Evolutionary conservation across 2,888 invertebrate genomes (phyloP), one percentile per base, ranked within the genome.

Genomic region (Drosophila anomelani): DNA sequence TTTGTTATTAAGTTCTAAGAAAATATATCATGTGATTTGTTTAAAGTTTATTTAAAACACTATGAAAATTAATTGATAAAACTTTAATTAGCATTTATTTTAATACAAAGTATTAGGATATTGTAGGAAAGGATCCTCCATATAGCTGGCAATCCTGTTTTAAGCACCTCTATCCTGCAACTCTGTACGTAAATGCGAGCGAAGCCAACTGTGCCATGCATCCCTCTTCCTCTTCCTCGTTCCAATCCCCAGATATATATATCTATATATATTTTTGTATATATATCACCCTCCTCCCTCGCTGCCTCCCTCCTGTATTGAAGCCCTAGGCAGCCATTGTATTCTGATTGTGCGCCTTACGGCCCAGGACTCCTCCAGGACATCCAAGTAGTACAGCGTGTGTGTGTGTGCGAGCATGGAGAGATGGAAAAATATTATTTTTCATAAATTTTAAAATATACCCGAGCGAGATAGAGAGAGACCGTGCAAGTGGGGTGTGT

Each of bases 391-490:
- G 23, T 20, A 10, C 47, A 26, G 29, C 26, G 34, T 43, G 13
- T 56, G 46, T 55, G 53, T 59, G 62, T 75, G 60, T 73, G 67
- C 61, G 71, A 76, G 81, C 79, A 77, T 76, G 68, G 67, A 69
- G 66, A 81, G 74, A 81, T 81, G 85, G 79, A 86, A 91, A 67
- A 91, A 91, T 90, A 90, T 88, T 90, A 90, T 89, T 90, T 89
- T 91, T 90, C 90, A 90, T 90, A 90, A 90, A 91, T 90, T 90
- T 91, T 88, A 91, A 91, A 90, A 90, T 84, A 88, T 90, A 88
- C 79, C 79, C 64, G 64, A 73, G 39, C 17, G 41, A 41, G 49
- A 34, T 8, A 44, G 44, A 15, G 38, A 26, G 41, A 60, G 53
- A 43, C 41, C 15, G 32, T 29, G 23, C 17, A 3, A 34, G 20